A percentile compares a stretch with the other conserved stretches of the same genome.
These are phyloP conservation scores for Dolichomitus sp. DNA, from an alignment of 2,888 invertebrate genomes.

Conservation along the genomic window DNA sequence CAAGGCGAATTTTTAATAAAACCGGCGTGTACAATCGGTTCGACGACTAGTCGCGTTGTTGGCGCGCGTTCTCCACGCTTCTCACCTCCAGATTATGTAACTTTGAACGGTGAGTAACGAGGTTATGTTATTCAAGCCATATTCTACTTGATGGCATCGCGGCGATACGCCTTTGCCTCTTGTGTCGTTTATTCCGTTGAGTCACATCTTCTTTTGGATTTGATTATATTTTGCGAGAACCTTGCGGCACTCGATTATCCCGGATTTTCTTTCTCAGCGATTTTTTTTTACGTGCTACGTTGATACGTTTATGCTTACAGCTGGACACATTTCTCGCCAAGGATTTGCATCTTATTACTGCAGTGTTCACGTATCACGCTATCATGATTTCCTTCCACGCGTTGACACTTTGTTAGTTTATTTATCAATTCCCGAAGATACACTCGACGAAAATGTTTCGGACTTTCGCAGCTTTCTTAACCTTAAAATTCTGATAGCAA, in stretches of 20 bases:
- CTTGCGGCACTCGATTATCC: slow-evolving; percentile 10
- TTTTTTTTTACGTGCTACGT: not conserved
- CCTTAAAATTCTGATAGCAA: too few relatives aligned
- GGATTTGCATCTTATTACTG: slow-evolving; percentile 9
- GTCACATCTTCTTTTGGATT: slow-evolving; percentile 68
- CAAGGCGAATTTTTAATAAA: too few relatives aligned
- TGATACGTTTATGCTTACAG: slow-evolving; percentile 17
- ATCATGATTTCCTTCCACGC: not conserved
- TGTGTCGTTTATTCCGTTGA: slow-evolving; percentile 54
- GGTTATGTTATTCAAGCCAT: slow-evolving; percentile 82
- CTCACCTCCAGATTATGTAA: slow-evolving; percentile 80
- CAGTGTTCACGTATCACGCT: not conserved
- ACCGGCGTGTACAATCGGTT: not conserved
- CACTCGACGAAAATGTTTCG: not conserved
- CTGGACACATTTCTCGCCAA: slow-evolving; percentile 30
- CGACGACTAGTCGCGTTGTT: slow-evolving; percentile 54
- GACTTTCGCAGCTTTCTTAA: too few relatives aligned
- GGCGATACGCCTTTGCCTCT: not conserved
- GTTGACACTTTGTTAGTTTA: not conserved
- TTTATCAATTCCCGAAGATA: not conserved
- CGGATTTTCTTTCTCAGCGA: not conserved
- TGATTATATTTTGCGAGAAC: not conserved
- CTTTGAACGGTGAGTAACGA: slow-evolving; percentile 78
- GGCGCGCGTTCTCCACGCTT: slow-evolving; percentile 61
- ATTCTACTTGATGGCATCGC: slow-evolving; percentile 44